Evolutionary conservation across 2,113 vertebrate species (phyloP).

Genomic region (Petrocephalus zakoni): DNA sequence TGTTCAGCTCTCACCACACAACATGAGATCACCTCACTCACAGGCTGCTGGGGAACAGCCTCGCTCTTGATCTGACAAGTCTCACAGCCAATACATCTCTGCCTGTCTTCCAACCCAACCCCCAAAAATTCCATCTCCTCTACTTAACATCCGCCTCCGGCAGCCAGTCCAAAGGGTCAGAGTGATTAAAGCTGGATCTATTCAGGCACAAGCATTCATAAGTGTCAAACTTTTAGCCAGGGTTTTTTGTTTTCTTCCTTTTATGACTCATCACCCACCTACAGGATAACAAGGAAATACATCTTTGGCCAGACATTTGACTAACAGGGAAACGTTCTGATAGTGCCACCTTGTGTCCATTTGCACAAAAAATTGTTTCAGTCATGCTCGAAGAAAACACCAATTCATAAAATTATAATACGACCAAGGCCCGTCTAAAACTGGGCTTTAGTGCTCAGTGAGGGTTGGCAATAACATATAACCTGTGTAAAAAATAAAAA

Average conservation of each 20-base stretch:
- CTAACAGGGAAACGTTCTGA: background rate
- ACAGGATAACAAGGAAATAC: background rate
- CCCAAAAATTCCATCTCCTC: background rate
- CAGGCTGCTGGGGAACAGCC: background rate
- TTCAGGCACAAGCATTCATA: background rate
- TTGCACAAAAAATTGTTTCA: background rate
- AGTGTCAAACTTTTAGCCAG: background rate
- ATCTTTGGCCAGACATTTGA: background rate
- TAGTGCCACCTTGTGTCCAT: conserved; percentile 1
- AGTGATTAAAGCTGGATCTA: background rate
- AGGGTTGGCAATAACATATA: background rate
- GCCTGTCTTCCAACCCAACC: background rate
- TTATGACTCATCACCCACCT: background rate
- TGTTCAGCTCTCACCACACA: background rate
- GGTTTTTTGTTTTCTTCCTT: background rate
- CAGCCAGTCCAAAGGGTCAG: background rate
- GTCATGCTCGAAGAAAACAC: background rate
- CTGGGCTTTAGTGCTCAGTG: background rate
- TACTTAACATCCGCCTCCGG: background rate
- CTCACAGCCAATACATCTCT: background rate
- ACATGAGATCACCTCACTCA: background rate
- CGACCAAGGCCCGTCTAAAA: background rate
- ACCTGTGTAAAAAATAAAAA: background rate
- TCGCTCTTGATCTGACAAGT: background rate
- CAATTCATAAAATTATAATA: background rate